Evolutionary conservation across 53 echinoderm and acorn worm species (phyloP), one percentile per base, ranked within the genome.

Genomic region (Zoroaster sp.): DNA sequence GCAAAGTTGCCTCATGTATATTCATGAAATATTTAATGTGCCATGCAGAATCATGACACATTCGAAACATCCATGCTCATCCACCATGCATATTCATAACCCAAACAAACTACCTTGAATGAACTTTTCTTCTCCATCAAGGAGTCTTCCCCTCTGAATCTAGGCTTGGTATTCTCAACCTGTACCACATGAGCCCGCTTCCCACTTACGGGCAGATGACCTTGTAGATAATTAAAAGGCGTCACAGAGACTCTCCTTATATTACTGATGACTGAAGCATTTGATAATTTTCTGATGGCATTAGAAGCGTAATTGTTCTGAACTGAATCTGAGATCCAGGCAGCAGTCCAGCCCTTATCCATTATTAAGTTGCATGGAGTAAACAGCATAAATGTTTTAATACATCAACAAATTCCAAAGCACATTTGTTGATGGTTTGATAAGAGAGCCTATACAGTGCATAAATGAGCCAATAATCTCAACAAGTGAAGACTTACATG

Each of bases 61-160:
- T n/a, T n/a, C n/a, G n/a, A n/a, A n/a, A n/a, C n/a, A n/a, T n/a
- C n/a, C n/a, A n/a, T n/a, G n/a, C n/a, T n/a, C n/a, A n/a, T n/a
- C n/a, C 74, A 0, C 28, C 74, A 74, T 74, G 74, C 74, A 74
- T 74, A 74, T 74, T 74, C 74, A 74, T 25, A 42, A 73, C 14
- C 39, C 39, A 15, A 46, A 20, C 69, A 46, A 37, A 76, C 81
- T 81, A 81, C 81, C 81, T 81, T 65, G 38, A 66, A 81, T 33
- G 25, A 44, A 42, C 40, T 34, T 63, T 36, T 78, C 41, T 69
- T 46, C 54, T 89, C 89, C 89, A 79, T 78, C 78, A 78, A 63
- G 44, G 78, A 78, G 15, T 47, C 52, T 30, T 89, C 89, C 21
- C 55, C 70, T 14, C 89, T 46, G 47, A 66, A 69, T 44, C 68